These are phyloP conservation scores for Genyomyrus donnyi DNA, from an alignment of 2,113 vertebrate genomes.

Conservation along the genomic window DNA sequence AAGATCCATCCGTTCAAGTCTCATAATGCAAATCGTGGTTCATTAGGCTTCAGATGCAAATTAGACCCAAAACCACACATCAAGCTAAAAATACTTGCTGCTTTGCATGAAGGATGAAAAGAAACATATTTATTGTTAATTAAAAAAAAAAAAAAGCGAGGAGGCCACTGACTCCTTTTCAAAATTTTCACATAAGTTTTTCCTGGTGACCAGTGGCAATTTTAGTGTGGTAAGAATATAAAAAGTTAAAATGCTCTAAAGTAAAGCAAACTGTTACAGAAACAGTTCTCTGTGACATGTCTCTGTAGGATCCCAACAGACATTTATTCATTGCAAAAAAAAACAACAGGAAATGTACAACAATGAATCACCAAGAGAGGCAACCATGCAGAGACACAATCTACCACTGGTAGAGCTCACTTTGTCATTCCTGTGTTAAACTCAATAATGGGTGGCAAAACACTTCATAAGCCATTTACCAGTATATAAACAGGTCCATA, in stretches of 20 bases:
- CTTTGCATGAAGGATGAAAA: neutral
- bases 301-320: neutral
- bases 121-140: neutral
- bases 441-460: neutral
- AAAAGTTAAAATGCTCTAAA: neutral
- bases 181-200: neutral
- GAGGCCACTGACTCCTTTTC: neutral
- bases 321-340: neutral
- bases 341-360: neutral
- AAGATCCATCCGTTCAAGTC: neutral
- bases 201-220: neutral
- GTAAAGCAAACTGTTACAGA: neutral
- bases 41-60: neutral
- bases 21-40: neutral
- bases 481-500: neutral
- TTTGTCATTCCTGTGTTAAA: neutral
- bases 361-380: neutral
- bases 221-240: neutral
- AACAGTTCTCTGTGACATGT: neutral
- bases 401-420: neutral
- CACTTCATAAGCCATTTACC: neutral
- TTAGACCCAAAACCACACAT: neutral
- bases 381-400: neutral
- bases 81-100: neutral
- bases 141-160: neutral